Evolutionary conservation across 2,113 vertebrate species (phyloP).

Genomic region (Nesospiza acunhae): DNA sequence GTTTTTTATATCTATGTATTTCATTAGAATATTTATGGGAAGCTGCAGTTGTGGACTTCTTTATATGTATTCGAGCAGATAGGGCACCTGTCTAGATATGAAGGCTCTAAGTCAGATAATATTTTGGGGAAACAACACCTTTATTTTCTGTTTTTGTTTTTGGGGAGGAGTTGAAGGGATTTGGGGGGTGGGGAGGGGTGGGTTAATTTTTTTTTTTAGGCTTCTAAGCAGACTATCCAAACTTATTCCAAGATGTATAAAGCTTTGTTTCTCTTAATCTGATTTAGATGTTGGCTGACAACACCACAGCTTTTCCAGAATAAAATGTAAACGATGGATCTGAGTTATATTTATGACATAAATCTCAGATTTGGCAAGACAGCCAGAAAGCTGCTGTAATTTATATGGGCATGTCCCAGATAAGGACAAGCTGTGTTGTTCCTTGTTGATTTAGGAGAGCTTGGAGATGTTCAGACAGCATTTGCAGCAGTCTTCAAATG

Average conservation of each 20-base stretch:
- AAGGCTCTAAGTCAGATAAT: neutral
- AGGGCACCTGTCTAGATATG: neutral
- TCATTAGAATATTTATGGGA: neutral
- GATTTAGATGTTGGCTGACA: neutral
- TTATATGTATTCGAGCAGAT: neutral
- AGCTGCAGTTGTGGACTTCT: neutral
- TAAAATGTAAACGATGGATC: neutral
- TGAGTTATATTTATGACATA: neutral
- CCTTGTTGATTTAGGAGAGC: neutral
- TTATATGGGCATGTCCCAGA: neutral
- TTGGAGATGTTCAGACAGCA: neutral
- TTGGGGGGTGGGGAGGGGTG: fast-evolving
- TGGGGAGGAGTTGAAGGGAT: neutral
- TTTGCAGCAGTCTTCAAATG: neutral
- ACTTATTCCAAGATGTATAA: neutral
- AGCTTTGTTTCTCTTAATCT: neutral
- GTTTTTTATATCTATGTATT: neutral
- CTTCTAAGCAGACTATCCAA: neutral
- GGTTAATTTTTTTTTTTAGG: neutral
- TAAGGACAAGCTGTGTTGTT: neutral
- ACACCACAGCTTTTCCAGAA: neutral
- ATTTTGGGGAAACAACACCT: neutral
- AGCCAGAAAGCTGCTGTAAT: neutral
- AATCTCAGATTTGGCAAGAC: neutral
- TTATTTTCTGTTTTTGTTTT: neutral